A percentile compares a stretch with the other conserved stretches of the same genome.
Evolutionary conservation across 2,113 vertebrate genomes (phyloP).

Genomic region (Tinamus guttatus): DNA sequence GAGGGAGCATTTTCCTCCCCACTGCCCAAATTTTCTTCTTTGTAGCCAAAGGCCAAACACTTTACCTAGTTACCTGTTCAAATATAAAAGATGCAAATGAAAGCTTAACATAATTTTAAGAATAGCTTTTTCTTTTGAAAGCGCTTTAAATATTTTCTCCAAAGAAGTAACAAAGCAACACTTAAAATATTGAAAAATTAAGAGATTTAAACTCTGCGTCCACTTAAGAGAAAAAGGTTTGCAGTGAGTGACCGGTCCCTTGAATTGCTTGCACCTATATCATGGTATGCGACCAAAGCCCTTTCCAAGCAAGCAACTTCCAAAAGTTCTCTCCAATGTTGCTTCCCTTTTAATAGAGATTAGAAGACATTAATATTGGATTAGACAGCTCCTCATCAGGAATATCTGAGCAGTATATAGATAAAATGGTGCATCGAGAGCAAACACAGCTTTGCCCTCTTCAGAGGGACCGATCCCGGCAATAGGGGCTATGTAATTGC

Average conservation of each 20-base stretch:
- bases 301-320: not conserved
- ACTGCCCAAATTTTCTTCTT: not conserved
- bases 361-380: not conserved
- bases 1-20: not conserved
- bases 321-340: not conserved
- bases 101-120: not conserved
- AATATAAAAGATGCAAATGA: not conserved
- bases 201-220: not conserved
- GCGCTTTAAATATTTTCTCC: not conserved
- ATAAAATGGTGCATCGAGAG: accelerated
- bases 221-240: not conserved
- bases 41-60: not conserved
- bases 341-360: not conserved
- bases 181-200: not conserved
- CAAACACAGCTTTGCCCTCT: not conserved
- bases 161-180: not conserved
- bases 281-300: not conserved
- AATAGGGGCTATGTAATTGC: accelerated
- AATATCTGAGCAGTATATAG: not conserved
- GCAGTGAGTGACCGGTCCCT: not conserved
- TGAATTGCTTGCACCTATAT: not conserved
- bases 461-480: not conserved
- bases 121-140: not conserved
- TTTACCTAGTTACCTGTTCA: not conserved
- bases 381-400: not conserved